Evolutionary conservation across 2,888 invertebrate species (phyloP), one percentile per base, ranked within the genome.

Genomic region (Ephialtes manifestator): DNA sequence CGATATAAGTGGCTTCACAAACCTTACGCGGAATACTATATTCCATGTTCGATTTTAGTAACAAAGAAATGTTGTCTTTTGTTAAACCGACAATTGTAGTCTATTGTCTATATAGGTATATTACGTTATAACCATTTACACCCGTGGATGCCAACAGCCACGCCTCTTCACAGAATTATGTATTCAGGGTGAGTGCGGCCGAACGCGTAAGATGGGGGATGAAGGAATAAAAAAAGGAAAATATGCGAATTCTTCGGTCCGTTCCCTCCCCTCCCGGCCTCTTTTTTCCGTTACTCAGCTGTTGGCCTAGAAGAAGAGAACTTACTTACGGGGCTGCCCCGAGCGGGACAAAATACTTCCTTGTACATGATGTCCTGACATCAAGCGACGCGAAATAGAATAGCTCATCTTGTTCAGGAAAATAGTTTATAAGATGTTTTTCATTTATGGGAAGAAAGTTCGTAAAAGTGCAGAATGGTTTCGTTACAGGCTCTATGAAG

Each of bases 111-210:
- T 43, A 20, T n/a, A 28, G 13, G 24, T 24, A 10, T 18, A 15
- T 58, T 46, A 60, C 31, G 43, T 72, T 39, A 43, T 20, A 15
- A 20, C 43, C 20, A 20, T 68, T 39, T 55, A 77, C 67, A 28
- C 53, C 53, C 8, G n/a, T 24, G 24, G 8, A 10, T 0, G 8
- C 10, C 46, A 8, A 65, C 46, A 28, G 58, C 31, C 70, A 58
- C 60, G 48, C 60, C 70, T 70, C 35, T 48, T 60, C 39, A 48
- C 58, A 48, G 24, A 35, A 78, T 78, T 78, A 70, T 43, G 70
- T 70, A 78, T 78, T 78, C 70, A 78, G 78, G 60, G 78, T 78
- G 70, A 70, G 78, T 78, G 48, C 48, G 78, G 78, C 46, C 31
- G 58, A 55, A 68, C 55, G 67, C 77, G 43, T 20, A 39, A 13